Conservation (phyloP, 2,888 invertebrate genomes). For the Phengaris arion region DNA sequence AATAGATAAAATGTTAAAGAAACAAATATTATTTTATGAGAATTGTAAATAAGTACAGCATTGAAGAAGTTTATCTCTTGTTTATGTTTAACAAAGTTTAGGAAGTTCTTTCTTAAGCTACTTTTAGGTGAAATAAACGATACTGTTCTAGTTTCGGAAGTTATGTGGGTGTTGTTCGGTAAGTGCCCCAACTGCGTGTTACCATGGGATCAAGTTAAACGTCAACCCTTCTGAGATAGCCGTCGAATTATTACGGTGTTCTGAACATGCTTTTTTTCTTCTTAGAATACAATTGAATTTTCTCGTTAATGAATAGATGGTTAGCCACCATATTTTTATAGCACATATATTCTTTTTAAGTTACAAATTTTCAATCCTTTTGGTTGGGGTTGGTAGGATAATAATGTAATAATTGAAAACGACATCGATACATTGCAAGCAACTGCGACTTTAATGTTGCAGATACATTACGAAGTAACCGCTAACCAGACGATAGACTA, state of each 20-base stretch:
- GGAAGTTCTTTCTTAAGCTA: not conserved
- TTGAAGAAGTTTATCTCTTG: too few relatives aligned
- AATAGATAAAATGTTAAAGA: too few relatives aligned
- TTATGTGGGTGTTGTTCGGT: slow-evolving; percentile 54
- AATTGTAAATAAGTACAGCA: too few relatives aligned
- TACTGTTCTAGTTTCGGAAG: not conserved
- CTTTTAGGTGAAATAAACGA: not conserved
- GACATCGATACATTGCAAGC: not conserved
- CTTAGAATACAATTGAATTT: not conserved
- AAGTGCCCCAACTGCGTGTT: slow-evolving; percentile 59
- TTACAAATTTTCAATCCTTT: too few relatives aligned
- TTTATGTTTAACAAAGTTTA: not conserved
- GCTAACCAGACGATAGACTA: too few relatives aligned
- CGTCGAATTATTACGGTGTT: slow-evolving; percentile 64
- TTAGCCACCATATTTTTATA: not conserved
- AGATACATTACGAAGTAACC: too few relatives aligned
- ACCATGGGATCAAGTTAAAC: slow-evolving; percentile 64
- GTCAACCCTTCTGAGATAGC: slow-evolving; percentile 61
- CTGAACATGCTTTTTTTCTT: slow-evolving; percentile 38
- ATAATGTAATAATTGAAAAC: not conserved
- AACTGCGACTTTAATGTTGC: not conserved
- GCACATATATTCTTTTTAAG: too few relatives aligned
- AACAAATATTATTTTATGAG: too few relatives aligned
- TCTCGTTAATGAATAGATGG: not conserved
- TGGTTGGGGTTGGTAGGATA: too few relatives aligned